Evolutionary conservation across 2,888 invertebrate species (phyloP), one percentile per base, ranked within the genome.

Genomic region (Pyralis farinalis): DNA sequence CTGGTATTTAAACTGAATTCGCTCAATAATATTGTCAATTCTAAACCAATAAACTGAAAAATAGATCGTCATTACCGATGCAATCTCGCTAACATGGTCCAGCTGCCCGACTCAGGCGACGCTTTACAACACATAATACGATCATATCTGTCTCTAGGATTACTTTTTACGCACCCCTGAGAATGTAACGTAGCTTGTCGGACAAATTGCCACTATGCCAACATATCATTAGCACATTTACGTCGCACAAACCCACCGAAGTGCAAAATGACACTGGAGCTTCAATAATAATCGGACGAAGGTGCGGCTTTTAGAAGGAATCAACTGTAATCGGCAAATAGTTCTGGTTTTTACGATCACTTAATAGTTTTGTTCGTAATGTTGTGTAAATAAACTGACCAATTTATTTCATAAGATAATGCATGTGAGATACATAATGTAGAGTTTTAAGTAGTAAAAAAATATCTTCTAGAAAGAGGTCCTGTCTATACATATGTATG

Each of bases 151-250:
- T 71, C 66, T 42, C 43, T 32, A 40, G 44, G 43, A 66, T 64
- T 62, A 58, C 63, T 63, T 60, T 71, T 76, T 71, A 73, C 68
- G 57, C 63, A 56, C 61, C 58, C 62, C 48, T 42, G 37, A 44
- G 43, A 46, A 44, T 53, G 43, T 50, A 52, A 47, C 44, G 46
- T 41, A 50, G 37, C 42, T 45, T 47, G 44, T 37, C 40, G 47
- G 54, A 58, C 60, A 56, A 65, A 64, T 58, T 49, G 46, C 42
- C 40, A 29, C 42, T 39, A 58, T 39, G 44, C 42, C 30, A 46
- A 41, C 51, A 46, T 47, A 46, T 59, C 60, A 63, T 58, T 59
- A 51, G 47, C 50, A 40, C 53, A 56, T 56, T 56, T 43, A 44
- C 49, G 39, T 51, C 37, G 28, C 9, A 35, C 35, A 11, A 31